Evolutionary conservation across 2,797 vertebrate species (phyloP).

Genomic region (Oreortyx pictus): DNA sequence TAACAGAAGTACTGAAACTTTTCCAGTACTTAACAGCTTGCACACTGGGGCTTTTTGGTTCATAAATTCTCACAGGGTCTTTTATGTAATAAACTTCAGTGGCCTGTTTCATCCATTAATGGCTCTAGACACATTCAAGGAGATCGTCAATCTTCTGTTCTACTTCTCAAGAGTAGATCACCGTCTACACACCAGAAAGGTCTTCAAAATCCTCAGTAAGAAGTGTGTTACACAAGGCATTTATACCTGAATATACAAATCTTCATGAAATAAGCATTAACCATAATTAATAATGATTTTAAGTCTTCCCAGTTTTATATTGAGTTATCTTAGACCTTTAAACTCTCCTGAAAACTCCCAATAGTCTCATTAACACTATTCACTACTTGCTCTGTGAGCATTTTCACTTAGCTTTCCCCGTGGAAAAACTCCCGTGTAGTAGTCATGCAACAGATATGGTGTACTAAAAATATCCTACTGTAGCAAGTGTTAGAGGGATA

Average conservation of each 20-base stretch:
- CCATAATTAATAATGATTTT: background rate
- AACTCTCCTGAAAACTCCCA: background rate
- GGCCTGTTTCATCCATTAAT: background rate
- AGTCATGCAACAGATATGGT: background rate
- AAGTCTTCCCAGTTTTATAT: background rate
- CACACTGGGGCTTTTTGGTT: background rate
- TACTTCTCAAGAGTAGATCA: background rate
- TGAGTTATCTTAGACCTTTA: background rate
- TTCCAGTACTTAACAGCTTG: background rate
- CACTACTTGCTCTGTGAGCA: background rate
- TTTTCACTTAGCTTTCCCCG: background rate
- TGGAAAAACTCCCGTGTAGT: background rate
- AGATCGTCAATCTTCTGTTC: background rate
- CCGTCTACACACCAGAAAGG: background rate
- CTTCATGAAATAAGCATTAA: background rate
- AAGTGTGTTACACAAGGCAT: background rate
- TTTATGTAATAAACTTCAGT: background rate
- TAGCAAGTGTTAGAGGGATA: background rate
- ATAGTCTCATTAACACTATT: background rate
- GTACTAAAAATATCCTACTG: background rate
- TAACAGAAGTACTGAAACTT: background rate
- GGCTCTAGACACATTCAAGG: background rate
- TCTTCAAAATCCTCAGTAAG: background rate
- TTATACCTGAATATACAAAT: background rate
- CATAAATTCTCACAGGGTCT: background rate